Conservation (phyloP, 2,113 vertebrate genomes). For the Agapornis roseicollis region DNA sequence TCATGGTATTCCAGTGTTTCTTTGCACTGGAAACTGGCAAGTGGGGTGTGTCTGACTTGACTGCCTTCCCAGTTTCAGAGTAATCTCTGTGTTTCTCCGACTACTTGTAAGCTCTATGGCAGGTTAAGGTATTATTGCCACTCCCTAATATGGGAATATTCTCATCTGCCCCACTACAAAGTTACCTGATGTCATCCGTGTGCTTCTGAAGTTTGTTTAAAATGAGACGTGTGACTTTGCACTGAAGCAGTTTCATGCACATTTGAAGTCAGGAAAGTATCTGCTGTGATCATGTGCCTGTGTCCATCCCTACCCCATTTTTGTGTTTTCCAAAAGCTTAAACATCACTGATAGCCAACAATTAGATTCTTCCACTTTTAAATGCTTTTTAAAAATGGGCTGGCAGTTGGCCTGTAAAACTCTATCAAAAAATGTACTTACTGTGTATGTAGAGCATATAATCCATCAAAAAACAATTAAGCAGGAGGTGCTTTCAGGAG, state of each 20-base stretch:
- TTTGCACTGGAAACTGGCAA: not conserved
- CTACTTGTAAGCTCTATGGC: not conserved
- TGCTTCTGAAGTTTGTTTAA: not conserved
- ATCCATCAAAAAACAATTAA: not conserved
- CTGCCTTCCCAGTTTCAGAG: not conserved
- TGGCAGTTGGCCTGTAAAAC: not conserved
- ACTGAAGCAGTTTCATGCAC: not conserved
- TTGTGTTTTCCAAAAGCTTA: not conserved
- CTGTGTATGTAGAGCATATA: not conserved
- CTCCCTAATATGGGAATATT: not conserved
- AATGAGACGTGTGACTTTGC: not conserved
- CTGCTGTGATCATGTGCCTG: not conserved
- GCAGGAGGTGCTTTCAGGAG: not conserved
- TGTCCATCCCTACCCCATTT: not conserved
- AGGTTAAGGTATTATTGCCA: not conserved
- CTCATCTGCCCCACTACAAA: not conserved
- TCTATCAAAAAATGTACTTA: not conserved
- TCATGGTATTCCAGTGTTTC: not conserved
- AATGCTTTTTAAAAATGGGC: not conserved
- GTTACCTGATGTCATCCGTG: not conserved
- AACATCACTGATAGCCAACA: not conserved
- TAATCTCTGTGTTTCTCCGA: not conserved
- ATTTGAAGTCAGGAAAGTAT: not conserved
- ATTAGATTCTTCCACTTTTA: not conserved
- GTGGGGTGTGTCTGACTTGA: not conserved